Evolutionary conservation across 2,113 vertebrate species (phyloP).

Genomic region (Sphyrna mokarran): DNA sequence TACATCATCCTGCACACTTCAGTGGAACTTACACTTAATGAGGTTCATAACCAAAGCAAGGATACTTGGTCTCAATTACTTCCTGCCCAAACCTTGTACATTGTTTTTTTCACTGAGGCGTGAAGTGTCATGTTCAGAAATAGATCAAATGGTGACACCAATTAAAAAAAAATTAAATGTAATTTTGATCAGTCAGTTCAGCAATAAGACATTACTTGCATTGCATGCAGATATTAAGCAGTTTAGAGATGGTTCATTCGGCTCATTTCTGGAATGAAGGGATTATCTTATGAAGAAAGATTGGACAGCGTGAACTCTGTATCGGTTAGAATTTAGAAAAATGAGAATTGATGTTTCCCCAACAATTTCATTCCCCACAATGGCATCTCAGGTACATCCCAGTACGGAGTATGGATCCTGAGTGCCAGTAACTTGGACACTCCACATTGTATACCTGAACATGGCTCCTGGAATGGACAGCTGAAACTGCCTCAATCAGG

Average conservation of each 20-base stretch:
- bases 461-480: too few relatives aligned
- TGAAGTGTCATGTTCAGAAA: neutral
- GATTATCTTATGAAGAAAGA: too few relatives aligned
- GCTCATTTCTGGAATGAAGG: too few relatives aligned
- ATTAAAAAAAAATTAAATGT: neutral
- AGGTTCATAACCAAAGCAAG: neutral
- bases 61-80: slow-evolving; percentile 28
- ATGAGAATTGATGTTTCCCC: too few relatives aligned
- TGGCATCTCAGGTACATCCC: neutral
- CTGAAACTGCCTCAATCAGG: too few relatives aligned
- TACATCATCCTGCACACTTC: neutral
- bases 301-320: too few relatives aligned
- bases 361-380: neutral
- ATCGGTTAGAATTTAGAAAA: too few relatives aligned
- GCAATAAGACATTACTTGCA: neutral
- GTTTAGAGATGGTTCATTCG: too few relatives aligned
- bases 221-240: neutral
- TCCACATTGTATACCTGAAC: too few relatives aligned
- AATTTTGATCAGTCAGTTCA: neutral
- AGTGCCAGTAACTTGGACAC: too few relatives aligned
- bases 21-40: neutral
- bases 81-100: neutral
- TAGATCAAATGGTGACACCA: neutral
- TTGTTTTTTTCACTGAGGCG: neutral
- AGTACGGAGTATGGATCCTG: too few relatives aligned